Percentiles rank a stretch among this genome's conserved stretches.
Evolutionary conservation across 2,113 vertebrate genomes (phyloP).

Genomic region (Micronycteris hirsuta): DNA sequence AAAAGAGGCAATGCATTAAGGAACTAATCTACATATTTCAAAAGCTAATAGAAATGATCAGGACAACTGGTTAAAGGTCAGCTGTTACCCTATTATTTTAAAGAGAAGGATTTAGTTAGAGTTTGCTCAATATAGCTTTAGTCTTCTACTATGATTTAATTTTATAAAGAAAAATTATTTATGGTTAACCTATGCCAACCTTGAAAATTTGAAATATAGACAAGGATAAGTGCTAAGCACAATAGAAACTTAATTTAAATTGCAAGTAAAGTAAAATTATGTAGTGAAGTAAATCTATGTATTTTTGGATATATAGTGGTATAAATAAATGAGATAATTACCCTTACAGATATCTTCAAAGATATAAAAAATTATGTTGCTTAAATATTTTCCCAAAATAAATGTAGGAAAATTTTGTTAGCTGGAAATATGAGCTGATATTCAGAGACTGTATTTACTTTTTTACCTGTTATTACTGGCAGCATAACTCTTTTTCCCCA

Average conservation of each 20-base stretch:
- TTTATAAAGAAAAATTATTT: neutral
- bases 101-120: neutral
- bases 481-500: neutral
- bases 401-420: neutral
- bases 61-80: neutral
- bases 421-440: neutral
- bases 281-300: neutral
- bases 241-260: neutral
- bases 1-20: neutral
- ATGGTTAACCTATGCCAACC: neutral
- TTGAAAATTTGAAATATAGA: neutral
- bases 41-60: neutral
- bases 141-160: neutral
- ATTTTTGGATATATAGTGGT: neutral
- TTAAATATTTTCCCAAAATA: conserved; percentile 21
- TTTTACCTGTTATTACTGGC: neutral
- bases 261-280: neutral
- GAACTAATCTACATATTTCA: neutral
- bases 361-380: neutral
- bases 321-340: neutral
- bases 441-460: neutral
- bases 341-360: neutral
- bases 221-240: neutral
- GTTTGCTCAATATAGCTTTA: neutral
- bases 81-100: neutral